Percentiles rank a stretch among this genome's conserved stretches.
Conservation (phyloP, 2,113 vertebrate genomes). For the Miniopterus natalensis region DNA sequence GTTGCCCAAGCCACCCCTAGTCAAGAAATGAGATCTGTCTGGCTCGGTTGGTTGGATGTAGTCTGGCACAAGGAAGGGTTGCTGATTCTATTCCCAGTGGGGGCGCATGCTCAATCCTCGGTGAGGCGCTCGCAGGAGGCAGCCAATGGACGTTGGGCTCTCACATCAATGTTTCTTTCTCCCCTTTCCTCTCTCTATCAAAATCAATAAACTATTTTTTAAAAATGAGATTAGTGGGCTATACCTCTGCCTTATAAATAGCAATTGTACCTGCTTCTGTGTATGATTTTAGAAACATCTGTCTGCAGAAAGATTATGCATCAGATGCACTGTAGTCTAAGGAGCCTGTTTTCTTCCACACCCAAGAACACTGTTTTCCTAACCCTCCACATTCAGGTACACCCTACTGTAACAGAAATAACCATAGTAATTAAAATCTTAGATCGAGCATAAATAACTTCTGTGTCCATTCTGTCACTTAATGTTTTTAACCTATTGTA, state of each 20-base stretch:
- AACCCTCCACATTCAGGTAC: slow-evolving; percentile 31
- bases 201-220: not conserved
- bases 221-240: not conserved
- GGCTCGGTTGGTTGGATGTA: not conserved
- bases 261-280: slow-evolving; percentile 34
- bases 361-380: not conserved
- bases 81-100: not conserved
- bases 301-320: slow-evolving; percentile 29
- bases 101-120: not conserved
- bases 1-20: slow-evolving; percentile 32
- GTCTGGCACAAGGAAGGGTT: not conserved
- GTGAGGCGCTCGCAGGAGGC: no score
- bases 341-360: not conserved
- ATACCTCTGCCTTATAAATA: not conserved
- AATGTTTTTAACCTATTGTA: slow-evolving; percentile 56
- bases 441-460: not conserved
- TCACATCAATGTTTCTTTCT: not conserved
- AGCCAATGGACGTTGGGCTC: not conserved
- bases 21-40: slow-evolving; percentile 52
- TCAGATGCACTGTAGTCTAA: not conserved
- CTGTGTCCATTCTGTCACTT: not conserved
- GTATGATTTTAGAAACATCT: slow-evolving; percentile 24
- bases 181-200: not conserved
- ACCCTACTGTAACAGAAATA: not conserved
- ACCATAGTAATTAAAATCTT: slow-evolving; percentile 31